Evolutionary conservation across 2,113 vertebrate genomes (phyloP), one percentile per base, ranked within the genome.

Genomic region (Cichladusa arquata): DNA sequence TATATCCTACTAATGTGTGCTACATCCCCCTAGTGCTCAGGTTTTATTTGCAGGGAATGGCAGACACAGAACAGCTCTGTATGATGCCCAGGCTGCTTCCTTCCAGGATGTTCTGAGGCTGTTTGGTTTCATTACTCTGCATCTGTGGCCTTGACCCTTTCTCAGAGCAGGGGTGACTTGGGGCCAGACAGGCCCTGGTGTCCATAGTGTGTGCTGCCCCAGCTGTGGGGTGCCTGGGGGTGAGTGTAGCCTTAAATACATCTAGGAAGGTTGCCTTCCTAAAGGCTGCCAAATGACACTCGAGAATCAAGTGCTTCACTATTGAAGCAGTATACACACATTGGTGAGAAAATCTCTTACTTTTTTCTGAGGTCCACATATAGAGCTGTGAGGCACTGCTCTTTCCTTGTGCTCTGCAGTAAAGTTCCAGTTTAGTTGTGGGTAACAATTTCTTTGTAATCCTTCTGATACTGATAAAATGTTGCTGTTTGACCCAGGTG

Each of bases 161-260:
- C 33, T 33, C 18, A 53, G 69, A 53, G 36, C 2, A 14, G 38
- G 53, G 57, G 16, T 2, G 6, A 11, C 58, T 25, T 1, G 6
- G 19, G 67, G 31, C 58, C 9, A 16, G 17, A 3, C 22, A 19
- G 36, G 48, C 79, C 60, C 47, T 74, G 9, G 42, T 19, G 67
- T 73, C 42, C 29, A 2, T 9, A 12, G 51, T 1, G 0, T 13
- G 16, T 56, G 24, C 62, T 45, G 2, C n/a, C 45, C 72, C 77
- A n/a, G 26, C 77, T 73, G 19, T 33, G 24, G 45, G 38, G 26
- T 72, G 81, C 61, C 62, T 87, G 81, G n/a, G 34, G n/a, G 34
- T 48, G 42, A 74, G 69, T 0, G 0, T 16, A 18, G 65, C 17
- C 36, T 67, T 72, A 66, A 76, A 24, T 64, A 42, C 28, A 19